Conservation (phyloP, 2,888 invertebrate species). For the Melitaea athalia region DNA sequence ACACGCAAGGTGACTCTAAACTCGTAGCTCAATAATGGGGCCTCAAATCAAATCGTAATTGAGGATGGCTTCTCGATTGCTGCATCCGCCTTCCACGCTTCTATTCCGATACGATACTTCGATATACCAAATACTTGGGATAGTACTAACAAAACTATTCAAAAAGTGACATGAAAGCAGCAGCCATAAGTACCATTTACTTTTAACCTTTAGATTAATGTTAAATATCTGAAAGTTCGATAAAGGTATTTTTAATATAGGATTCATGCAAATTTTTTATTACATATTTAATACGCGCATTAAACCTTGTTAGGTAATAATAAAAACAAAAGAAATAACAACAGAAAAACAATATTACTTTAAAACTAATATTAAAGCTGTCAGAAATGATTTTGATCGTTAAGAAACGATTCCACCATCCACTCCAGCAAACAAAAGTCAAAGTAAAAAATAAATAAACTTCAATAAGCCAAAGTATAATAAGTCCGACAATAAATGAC, state of each 20-base stretch:
- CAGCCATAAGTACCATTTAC: background rate
- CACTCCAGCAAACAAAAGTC: constrained; percentile 5
- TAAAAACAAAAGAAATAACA: background rate
- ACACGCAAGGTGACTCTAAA: constrained; percentile 43
- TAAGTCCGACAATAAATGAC: constrained; percentile 37
- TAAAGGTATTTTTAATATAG: background rate
- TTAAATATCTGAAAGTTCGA: background rate
- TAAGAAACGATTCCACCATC: background rate
- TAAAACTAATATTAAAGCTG: constrained; percentile 1
- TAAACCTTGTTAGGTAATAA: background rate
- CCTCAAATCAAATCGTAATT: constrained; percentile 63
- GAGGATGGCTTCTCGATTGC: constrained; percentile 61
- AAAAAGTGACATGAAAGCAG: background rate
- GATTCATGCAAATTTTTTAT: background rate
- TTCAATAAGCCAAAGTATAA: constrained; percentile 31
- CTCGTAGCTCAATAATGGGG: constrained; percentile 51
- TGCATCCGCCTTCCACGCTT: constrained; percentile 56
- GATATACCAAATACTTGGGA: constrained; percentile 26
- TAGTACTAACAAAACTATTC: constrained; percentile 11
- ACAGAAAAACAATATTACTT: background rate
- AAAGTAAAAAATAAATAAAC: constrained; percentile 34
- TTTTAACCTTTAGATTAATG: background rate
- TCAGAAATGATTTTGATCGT: constrained; percentile 4
- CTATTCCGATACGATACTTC: constrained; percentile 31
- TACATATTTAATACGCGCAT: background rate